Evolutionary conservation across 1,140 invertebrate genomes (phyloP), one percentile per base, ranked within the genome.

Genomic region (Nymphalis io): DNA sequence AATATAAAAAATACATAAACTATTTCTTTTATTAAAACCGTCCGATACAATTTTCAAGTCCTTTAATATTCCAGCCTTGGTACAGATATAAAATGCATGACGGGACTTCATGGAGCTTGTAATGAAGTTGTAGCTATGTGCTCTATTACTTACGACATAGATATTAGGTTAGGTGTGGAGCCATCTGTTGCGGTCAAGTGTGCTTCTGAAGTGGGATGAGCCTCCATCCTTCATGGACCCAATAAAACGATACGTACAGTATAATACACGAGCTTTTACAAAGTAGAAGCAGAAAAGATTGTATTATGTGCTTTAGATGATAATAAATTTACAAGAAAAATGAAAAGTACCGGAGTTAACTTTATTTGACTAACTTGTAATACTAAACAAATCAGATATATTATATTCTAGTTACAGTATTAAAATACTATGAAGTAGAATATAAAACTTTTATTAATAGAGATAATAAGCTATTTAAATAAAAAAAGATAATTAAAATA

Each of bases 151-250:
- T 70, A 63, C 40, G 48, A 58, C 61, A 53, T 59, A 74, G 68
- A 74, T 64, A 74, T 74, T 67, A 73, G 63, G 70, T 72, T 72
- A 68, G 70, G 67, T 82, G 68, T 76, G 70, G 73, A 74, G 81
- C 78, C 84, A 86, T 86, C 82, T 84, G 82, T 86, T 86, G 82
- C 81, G 82, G 82, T 86, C 82, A 84, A 84, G 84, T 75, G 78
- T 74, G 67, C 82, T 81, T 74, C 75, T 78, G 72, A 78, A 86
- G 84, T 82, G 81, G 82, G 74, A 83, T 84, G 82, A 81, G 76
- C 72, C 75, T 76, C 81, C 80, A 83, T 86, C 76, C 75, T 84
- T 84, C 82, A 84, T 79, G 75, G 75, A 83, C 79, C 74, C 75
- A 83, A 85, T 84, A 84, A 81, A 85, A 83, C 74, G 75, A 68